A percentile compares a stretch with the other conserved stretches of the same genome.
Conservation (phyloP, 2,797 vertebrate genomes). For the Fistularia tabacaria region DNA sequence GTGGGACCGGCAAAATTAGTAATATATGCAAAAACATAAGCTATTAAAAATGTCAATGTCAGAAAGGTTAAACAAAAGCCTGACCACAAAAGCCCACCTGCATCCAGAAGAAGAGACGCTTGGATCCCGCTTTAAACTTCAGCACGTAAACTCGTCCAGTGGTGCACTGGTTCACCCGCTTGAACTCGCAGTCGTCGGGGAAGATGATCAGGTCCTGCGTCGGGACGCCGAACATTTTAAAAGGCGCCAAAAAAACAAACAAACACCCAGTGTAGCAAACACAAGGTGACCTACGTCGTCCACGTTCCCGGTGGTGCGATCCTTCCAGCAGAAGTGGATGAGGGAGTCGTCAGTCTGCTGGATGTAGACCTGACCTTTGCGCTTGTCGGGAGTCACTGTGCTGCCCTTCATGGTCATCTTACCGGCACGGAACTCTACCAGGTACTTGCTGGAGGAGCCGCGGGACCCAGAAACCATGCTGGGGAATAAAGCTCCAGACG, state of each 20-base stretch:
- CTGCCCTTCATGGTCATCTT: slow-evolving; percentile 94
- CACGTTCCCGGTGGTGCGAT: slow-evolving; percentile 86
- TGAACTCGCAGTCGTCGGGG: slow-evolving; percentile 97
- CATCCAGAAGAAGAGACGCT: slow-evolving; percentile 98
- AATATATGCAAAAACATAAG: too few species aligned
- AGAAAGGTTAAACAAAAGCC: slow-evolving; percentile 78
- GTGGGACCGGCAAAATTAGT: too few species aligned
- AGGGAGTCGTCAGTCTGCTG: slow-evolving; percentile 96
- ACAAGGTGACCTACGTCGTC: slow-evolving; percentile 83
- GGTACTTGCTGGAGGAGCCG: slow-evolving; percentile 90
- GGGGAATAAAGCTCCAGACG: slow-evolving; percentile 92
- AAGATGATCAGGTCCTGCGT: slow-evolving; percentile 94
- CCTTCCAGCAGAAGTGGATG: slow-evolving; percentile 98
- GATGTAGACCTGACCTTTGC: slow-evolving; percentile 91
- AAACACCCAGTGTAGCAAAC: background rate
- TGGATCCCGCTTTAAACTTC: slow-evolving; percentile 96
- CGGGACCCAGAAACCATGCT: slow-evolving; percentile 90
- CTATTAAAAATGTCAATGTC: too few species aligned
- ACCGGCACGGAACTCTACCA: slow-evolving; percentile 94
- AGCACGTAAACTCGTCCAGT: slow-evolving; percentile 93
- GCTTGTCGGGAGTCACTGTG: slow-evolving; percentile 91
- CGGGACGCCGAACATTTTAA: too few species aligned
- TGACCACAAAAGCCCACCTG: slow-evolving; percentile 84
- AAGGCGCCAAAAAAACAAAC: too few species aligned
- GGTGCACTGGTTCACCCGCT: slow-evolving; percentile 93